Conservation (phyloP, 2,113 vertebrate species). For the Tursiops truncatus region DNA sequence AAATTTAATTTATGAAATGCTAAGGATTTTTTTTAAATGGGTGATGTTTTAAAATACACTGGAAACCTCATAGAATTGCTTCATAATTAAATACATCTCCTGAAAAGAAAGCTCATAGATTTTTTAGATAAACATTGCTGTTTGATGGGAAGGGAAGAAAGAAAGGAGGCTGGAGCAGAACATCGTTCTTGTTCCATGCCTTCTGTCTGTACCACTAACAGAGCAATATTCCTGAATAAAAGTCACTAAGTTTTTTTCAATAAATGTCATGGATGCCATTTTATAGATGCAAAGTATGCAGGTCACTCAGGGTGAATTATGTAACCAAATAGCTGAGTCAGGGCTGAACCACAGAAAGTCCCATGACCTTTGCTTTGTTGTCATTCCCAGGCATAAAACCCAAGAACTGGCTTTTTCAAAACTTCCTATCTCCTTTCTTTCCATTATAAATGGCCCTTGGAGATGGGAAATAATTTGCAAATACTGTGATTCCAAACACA, state of each 20-base stretch:
- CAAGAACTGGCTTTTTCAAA: slow-evolving; percentile 31
- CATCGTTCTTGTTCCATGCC: neutral
- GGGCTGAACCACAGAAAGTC: slow-evolving; percentile 29
- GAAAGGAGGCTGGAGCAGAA: slow-evolving; percentile 25
- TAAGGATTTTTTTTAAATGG: neutral
- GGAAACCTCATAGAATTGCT: neutral
- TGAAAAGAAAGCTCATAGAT: slow-evolving; percentile 55
- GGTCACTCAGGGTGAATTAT: slow-evolving; percentile 52
- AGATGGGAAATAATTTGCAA: slow-evolving; percentile 53
- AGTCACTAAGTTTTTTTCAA: slow-evolving; percentile 3
- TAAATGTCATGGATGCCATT: slow-evolving; percentile 46
- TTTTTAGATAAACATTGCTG: slow-evolving; percentile 57
- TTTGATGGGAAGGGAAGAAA: neutral
- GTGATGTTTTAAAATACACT: neutral
- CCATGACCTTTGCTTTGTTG: slow-evolving; percentile 16
- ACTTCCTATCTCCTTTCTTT: slow-evolving; percentile 41
- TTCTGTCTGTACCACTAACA: neutral
- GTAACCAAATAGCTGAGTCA: slow-evolving; percentile 23
- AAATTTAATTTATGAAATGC: slow-evolving; percentile 55
- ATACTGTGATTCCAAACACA: slow-evolving; percentile 36
- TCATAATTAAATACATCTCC: slow-evolving; percentile 56
- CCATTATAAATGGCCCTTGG: slow-evolving; percentile 50
- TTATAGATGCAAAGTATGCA: slow-evolving; percentile 19
- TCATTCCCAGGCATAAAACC: slow-evolving; percentile 30
- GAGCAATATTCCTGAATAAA: neutral